Evolutionary conservation across 2,113 vertebrate species (phyloP).

Genomic region (Columbina picui): DNA sequence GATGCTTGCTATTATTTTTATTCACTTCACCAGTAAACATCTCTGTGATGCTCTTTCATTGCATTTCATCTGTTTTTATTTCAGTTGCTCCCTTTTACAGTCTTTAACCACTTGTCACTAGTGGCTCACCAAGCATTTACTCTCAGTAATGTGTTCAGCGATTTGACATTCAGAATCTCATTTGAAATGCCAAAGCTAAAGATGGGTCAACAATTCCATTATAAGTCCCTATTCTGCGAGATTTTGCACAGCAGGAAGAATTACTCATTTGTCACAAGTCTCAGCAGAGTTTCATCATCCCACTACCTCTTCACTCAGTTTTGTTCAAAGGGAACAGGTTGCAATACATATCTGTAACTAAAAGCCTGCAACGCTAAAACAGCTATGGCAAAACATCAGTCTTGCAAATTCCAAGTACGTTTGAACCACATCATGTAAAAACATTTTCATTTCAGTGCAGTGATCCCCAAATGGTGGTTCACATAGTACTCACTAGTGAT

Average conservation of each 20-base stretch:
- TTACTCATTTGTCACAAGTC: not conserved
- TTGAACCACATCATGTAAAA: not conserved
- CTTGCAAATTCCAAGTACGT: not conserved
- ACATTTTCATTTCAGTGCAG: not conserved
- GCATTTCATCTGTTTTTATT: slow-evolving; percentile 18
- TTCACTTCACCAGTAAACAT: not conserved
- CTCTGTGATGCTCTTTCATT: not conserved
- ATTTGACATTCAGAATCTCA: slow-evolving; percentile 17
- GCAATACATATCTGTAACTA: not conserved
- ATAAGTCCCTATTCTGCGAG: not conserved
- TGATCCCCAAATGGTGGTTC: not conserved
- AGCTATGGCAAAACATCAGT: not conserved
- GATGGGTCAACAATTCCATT: not conserved
- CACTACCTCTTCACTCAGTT: not conserved
- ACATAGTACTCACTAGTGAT: not conserved
- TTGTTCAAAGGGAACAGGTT: not conserved
- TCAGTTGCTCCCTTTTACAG: slow-evolving; percentile 24
- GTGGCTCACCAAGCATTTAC: not conserved
- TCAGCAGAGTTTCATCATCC: not conserved
- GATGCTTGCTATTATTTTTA: not conserved
- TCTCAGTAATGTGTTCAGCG: not conserved
- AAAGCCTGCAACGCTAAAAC: not conserved
- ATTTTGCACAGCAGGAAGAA: not conserved
- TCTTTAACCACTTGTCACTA: not conserved
- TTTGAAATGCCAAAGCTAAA: slow-evolving; percentile 16